Evolutionary conservation across 2,797 vertebrate species (phyloP).

Genomic region (Argya squamiceps): DNA sequence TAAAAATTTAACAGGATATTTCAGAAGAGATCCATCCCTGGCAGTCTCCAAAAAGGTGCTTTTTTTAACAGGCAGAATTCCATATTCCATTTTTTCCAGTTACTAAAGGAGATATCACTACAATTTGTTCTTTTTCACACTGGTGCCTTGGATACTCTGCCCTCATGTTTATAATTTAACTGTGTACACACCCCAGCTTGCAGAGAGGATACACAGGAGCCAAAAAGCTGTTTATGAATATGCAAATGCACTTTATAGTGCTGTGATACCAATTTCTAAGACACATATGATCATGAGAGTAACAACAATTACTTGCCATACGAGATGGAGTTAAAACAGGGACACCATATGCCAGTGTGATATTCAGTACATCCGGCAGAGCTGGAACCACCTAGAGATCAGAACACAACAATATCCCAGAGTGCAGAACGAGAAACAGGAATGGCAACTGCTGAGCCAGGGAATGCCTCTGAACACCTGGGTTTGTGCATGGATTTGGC

Average conservation of each 20-base stretch:
- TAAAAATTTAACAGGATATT: neutral
- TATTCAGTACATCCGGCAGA: neutral
- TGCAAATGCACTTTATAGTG: neutral
- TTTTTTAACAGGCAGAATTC: neutral
- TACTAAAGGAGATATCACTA: neutral
- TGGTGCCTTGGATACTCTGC: neutral
- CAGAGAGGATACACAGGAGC: neutral
- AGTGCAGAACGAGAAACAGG: neutral
- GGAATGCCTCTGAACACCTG: neutral
- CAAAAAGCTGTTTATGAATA: neutral
- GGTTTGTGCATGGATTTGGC: neutral
- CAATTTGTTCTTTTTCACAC: neutral
- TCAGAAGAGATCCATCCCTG: neutral
- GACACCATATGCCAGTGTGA: neutral
- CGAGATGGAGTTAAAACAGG: slow-evolving; percentile 12
- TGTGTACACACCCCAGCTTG: neutral
- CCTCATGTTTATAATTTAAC: neutral
- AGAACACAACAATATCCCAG: neutral
- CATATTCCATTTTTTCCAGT: neutral
- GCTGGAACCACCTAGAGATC: neutral
- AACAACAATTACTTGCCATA: neutral
- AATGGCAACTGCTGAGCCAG: neutral
- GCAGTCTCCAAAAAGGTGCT: neutral
- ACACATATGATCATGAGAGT: neutral
- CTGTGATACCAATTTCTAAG: neutral